Percentiles rank a stretch among this genome's conserved stretches.
phyloP scores from a whole-genome alignment of 2,888 invertebrate genomes.

The Ectemnius lituratus region DNA sequence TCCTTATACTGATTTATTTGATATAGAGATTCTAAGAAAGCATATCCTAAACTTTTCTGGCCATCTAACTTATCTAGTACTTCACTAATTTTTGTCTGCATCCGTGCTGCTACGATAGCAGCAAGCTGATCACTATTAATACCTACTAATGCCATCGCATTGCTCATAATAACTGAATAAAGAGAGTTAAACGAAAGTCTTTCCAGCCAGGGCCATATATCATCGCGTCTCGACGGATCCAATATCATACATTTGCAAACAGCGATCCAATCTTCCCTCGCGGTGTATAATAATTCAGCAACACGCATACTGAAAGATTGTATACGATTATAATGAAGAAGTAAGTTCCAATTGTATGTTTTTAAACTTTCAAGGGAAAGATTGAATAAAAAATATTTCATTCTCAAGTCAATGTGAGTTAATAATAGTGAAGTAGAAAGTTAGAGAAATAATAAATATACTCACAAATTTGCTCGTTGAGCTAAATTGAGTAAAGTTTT shows the following conservation, averaged over 20 bases:
- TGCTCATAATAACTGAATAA: conserved; percentile 63
- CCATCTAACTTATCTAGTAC: conserved; percentile 71
- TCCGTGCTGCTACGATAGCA: conserved; percentile 61
- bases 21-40: conserved; percentile 67
- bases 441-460: conserved; percentile 31
- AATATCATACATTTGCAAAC: conserved; percentile 73
- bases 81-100: conserved; percentile 72
- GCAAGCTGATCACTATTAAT: conserved; percentile 69
- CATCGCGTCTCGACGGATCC: conserved; percentile 68
- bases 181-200: conserved; percentile 65
- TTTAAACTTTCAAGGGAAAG: too few species aligned
- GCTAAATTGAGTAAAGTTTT: conserved; percentile 70
- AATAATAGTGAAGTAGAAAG: conserved; percentile 7
- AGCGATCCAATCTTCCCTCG: conserved; percentile 73
- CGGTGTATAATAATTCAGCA: conserved; percentile 71
- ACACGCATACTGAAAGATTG: conserved; percentile 70
- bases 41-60: conserved; percentile 67
- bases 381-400: neutral
- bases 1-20: conserved; percentile 66
- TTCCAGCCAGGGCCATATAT: conserved; percentile 73
- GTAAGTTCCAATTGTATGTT: too few species aligned
- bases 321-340: conserved; percentile 23
- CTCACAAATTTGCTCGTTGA: conserved; percentile 74
- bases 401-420: neutral
- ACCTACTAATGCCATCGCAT: conserved; percentile 61